These are phyloP conservation scores for Charina bottae DNA, from an alignment of 2,113 vertebrate species.

Conservation along the genomic window DNA sequence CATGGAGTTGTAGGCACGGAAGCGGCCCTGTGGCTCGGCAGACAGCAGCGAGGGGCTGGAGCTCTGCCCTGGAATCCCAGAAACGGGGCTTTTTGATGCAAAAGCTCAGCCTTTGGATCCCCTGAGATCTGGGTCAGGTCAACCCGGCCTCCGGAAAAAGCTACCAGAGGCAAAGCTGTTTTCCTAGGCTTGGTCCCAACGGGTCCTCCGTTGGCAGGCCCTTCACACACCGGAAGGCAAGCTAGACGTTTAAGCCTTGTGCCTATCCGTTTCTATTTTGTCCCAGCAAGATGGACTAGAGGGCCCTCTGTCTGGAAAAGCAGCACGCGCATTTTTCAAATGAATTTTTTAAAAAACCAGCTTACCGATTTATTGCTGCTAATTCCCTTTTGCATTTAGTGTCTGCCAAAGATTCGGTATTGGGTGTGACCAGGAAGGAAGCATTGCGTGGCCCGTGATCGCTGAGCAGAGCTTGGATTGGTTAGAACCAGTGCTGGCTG, in stretches of 20 bases:
- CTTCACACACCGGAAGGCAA: too few species aligned
- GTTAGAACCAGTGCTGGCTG: too few species aligned
- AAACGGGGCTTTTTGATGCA: fast-evolving
- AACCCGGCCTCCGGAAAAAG: not conserved
- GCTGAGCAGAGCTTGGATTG: not conserved
- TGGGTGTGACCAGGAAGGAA: too few species aligned
- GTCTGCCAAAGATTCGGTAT: not conserved
- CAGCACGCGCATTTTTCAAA: not conserved
- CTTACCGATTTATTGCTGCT: not conserved
- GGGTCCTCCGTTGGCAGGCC: too few species aligned
- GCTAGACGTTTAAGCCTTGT: too few species aligned
- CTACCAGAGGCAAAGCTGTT: not conserved
- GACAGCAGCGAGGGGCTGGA: not conserved
- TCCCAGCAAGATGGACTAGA: not conserved
- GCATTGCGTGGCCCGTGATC: too few species aligned
- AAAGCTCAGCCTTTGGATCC: not conserved
- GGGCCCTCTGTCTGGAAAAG: not conserved
- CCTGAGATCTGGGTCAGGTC: not conserved
- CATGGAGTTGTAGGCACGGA: not conserved
- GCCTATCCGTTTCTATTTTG: not conserved
- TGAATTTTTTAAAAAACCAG: not conserved
- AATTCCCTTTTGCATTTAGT: not conserved
- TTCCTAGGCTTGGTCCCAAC: not conserved
- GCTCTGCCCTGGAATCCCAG: not conserved
- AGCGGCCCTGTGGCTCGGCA: not conserved